Percentiles rank a stretch among this genome's conserved stretches.
Evolutionary conservation across 1,140 invertebrate genomes (phyloP).

Genomic region (Pomacea maculata): DNA sequence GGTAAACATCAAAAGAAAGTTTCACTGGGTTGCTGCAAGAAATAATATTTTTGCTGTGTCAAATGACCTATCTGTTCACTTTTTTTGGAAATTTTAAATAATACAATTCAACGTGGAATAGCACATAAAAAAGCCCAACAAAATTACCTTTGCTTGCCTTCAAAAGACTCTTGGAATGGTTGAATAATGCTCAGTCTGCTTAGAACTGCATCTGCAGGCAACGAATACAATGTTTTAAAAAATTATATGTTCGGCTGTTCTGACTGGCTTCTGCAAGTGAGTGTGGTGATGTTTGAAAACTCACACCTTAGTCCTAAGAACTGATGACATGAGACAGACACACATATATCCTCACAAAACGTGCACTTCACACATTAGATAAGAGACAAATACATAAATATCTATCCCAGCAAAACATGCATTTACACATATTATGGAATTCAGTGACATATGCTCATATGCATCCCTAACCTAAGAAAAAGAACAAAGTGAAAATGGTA

Average conservation of each 20-base stretch:
- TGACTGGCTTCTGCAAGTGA: not conserved
- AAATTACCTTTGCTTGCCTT: not conserved
- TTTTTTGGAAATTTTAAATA: not conserved
- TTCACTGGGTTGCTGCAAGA: slow-evolving; percentile 4
- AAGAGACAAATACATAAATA: too few relatives aligned
- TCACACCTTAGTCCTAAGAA: too few relatives aligned
- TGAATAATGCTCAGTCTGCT: slow-evolving; percentile 23
- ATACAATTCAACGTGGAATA: not conserved
- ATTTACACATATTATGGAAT: too few relatives aligned
- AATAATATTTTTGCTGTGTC: not conserved
- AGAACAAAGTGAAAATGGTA: too few relatives aligned
- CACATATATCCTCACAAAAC: too few relatives aligned
- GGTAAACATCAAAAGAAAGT: slow-evolving; percentile 51
- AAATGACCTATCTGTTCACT: not conserved
- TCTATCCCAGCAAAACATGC: too few relatives aligned
- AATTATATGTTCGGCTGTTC: not conserved
- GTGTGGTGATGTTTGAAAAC: too few relatives aligned
- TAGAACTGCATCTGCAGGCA: slow-evolving; percentile 23
- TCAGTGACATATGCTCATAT: too few relatives aligned
- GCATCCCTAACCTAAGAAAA: too few relatives aligned
- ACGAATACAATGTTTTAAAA: not conserved
- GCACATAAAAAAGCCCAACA: not conserved
- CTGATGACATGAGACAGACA: too few relatives aligned
- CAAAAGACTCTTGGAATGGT: slow-evolving; percentile 7
- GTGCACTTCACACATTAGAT: too few relatives aligned